A percentile compares a stretch with the other conserved stretches of the same genome.
These are phyloP conservation scores for Gymnorhina tibicen DNA, from an alignment of 2,113 vertebrate species.

Conservation along the genomic window DNA sequence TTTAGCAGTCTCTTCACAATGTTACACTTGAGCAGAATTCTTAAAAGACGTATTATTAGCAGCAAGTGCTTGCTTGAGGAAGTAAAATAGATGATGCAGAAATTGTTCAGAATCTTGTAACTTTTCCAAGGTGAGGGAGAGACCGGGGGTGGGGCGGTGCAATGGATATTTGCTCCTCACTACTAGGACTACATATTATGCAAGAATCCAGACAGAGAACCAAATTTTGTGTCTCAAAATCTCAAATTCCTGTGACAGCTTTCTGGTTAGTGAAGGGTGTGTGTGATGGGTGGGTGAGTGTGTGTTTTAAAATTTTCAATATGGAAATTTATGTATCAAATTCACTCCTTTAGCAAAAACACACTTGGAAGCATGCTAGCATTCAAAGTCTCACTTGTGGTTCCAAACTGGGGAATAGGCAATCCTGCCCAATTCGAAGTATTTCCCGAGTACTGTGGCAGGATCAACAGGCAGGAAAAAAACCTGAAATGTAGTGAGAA, in stretches of 20 bases:
- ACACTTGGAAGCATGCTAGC: background rate
- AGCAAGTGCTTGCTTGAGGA: background rate
- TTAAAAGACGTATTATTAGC: background rate
- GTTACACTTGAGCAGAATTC: background rate
- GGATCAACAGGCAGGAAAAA: background rate
- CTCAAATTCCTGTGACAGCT: background rate
- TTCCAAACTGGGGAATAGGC: background rate
- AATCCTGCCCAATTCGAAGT: background rate
- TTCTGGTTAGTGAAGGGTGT: background rate
- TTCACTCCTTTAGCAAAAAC: background rate
- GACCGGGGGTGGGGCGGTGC: background rate
- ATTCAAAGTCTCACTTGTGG: background rate
- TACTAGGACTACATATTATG: background rate
- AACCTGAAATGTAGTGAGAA: background rate
- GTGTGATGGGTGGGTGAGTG: too few relatives aligned
- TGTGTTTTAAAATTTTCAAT: background rate
- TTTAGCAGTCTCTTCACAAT: background rate
- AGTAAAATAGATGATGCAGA: background rate
- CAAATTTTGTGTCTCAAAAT: background rate
- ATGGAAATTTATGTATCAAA: background rate
- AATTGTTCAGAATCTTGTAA: background rate
- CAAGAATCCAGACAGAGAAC: background rate
- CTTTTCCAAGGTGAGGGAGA: background rate
- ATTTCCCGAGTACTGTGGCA: background rate
- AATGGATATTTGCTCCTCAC: background rate